phyloP scores from a whole-genome alignment of 2,888 invertebrate genomes.

The Brachyopa scutellaris region DNA sequence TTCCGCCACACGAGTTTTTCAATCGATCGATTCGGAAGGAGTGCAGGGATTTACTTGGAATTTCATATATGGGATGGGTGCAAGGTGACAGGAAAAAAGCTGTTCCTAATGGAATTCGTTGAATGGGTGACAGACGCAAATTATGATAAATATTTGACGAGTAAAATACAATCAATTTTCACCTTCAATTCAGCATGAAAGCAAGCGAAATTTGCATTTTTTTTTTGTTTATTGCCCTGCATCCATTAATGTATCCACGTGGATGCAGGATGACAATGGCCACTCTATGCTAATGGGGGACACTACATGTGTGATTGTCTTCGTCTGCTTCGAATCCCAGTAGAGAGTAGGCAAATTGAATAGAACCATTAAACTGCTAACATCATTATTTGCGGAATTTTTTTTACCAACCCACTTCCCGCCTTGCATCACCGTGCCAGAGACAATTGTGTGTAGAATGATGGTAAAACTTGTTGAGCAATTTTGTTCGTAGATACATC shows the following conservation, averaged over 20 bases:
- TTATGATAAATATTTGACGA: constrained; percentile 70
- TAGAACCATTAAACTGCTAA: constrained; percentile 70
- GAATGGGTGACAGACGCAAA: constrained; percentile 62
- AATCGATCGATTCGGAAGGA: constrained; percentile 59
- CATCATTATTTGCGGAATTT: constrained; percentile 61
- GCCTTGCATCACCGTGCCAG: too few relatives aligned
- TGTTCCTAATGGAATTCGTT: constrained; percentile 66
- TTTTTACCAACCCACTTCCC: too few relatives aligned
- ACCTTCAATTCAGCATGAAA: constrained; percentile 67
- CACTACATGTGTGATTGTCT: constrained; percentile 28
- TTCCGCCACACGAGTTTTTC: background rate
- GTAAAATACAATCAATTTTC: constrained; percentile 70
- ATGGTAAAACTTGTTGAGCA: constrained; percentile 59
- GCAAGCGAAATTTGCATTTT: constrained; percentile 66
- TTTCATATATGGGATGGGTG: constrained; percentile 66
- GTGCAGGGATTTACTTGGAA: constrained; percentile 64
- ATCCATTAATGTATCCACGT: constrained; percentile 40
- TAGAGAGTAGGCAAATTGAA: constrained; percentile 64
- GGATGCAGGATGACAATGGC: constrained; percentile 49
- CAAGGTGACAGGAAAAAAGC: constrained; percentile 30
- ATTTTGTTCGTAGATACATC: background rate
- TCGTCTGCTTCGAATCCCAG: constrained; percentile 60
- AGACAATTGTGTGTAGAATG: constrained; percentile 5
- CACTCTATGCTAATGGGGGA: constrained; percentile 11
- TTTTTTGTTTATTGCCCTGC: constrained; percentile 11